Conservation (phyloP, 2,888 invertebrate genomes). For the Hecatera dysodea region DNA sequence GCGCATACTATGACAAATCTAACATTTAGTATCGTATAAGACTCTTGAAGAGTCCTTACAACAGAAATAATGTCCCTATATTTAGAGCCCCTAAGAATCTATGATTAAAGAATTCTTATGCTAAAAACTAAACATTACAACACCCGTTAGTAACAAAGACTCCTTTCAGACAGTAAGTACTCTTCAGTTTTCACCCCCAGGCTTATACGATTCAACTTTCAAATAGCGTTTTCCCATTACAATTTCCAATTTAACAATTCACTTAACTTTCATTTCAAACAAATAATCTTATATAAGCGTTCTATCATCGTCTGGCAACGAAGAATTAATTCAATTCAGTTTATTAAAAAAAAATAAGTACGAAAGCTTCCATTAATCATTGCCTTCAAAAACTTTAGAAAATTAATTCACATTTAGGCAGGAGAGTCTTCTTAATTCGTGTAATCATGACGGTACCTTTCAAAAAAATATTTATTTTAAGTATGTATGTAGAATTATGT, state of each 20-base stretch:
- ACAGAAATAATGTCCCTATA: no score
- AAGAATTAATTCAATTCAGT: constrained; percentile 37
- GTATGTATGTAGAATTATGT: no score
- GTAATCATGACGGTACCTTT: constrained; percentile 5
- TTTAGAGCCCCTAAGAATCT: neutral
- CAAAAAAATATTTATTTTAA: neutral
- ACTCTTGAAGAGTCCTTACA: no score
- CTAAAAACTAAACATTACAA: neutral
- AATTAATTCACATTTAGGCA: constrained; percentile 41
- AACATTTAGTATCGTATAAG: no score
- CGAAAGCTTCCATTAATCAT: constrained; percentile 45
- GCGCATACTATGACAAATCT: no score
- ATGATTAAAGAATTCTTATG: neutral
- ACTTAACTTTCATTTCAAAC: constrained; percentile 39
- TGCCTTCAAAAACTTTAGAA: constrained; percentile 33
- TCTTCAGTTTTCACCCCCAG: neutral
- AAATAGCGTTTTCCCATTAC: constrained; percentile 1
- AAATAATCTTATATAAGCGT: constrained; percentile 30
- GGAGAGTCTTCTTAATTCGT: constrained; percentile 6
- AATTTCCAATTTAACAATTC: constrained; percentile 24
- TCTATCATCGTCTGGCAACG: constrained; percentile 13
- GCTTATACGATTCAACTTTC: constrained; percentile 3
- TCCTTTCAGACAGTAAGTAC: neutral
- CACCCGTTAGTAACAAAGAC: neutral
- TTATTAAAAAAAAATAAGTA: constrained; percentile 11